Evolutionary conservation across 2,797 vertebrate genomes (phyloP).

Genomic region (Rhinella marina): DNA sequence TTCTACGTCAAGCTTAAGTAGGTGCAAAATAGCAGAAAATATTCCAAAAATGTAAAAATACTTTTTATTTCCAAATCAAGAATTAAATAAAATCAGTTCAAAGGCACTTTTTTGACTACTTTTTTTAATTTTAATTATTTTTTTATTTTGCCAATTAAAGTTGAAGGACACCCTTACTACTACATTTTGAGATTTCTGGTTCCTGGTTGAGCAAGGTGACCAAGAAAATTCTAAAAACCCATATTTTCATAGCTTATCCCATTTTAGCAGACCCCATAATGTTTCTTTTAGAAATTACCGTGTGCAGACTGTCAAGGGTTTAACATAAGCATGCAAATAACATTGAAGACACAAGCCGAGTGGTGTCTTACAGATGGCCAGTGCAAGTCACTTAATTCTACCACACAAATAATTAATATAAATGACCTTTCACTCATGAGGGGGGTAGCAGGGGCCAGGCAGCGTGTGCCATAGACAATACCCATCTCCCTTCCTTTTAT

Average conservation of each 20-base stretch:
- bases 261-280: neutral
- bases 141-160: too few relatives aligned
- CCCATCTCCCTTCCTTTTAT: slow-evolving; percentile 60
- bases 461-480: slow-evolving; percentile 79
- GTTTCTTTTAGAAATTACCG: neutral
- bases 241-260: neutral
- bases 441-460: slow-evolving; percentile 75
- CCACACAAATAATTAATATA: slow-evolving; percentile 75
- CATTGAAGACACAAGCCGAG: slow-evolving; percentile 34
- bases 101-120: too few relatives aligned
- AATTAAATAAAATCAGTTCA: too few relatives aligned
- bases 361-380: slow-evolving; percentile 79
- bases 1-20: neutral
- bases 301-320: neutral
- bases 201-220: neutral
- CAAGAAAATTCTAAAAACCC: neutral
- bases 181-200: neutral
- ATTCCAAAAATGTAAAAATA: neutral
- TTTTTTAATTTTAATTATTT: too few relatives aligned
- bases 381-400: slow-evolving; percentile 75
- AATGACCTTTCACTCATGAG: slow-evolving; percentile 67
- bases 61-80: too few relatives aligned
- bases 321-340: slow-evolving; percentile 27
- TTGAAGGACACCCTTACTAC: neutral
- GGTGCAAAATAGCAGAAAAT: neutral